Evolutionary conservation across 2,113 vertebrate species (phyloP).

Genomic region (Channa maculata): DNA sequence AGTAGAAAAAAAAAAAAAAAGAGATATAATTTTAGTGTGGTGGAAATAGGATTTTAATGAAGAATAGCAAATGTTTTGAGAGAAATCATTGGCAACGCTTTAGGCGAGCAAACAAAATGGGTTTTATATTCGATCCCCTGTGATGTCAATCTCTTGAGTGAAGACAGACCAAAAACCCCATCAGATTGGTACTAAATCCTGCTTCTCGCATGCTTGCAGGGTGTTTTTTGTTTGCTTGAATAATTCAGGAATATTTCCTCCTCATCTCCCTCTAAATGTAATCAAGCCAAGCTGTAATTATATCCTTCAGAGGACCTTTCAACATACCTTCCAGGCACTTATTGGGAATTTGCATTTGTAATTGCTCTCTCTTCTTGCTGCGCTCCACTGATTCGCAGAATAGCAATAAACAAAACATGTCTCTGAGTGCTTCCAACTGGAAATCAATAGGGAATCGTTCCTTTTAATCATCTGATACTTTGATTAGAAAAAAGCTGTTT

Average conservation of each 20-base stretch:
- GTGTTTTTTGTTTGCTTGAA: conserved; percentile 70
- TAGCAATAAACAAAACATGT: conserved; percentile 77
- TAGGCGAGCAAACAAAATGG: conserved; percentile 19
- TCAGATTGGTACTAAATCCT: conserved; percentile 14
- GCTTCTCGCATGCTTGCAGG: conserved; percentile 26
- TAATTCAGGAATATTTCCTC: conserved; percentile 64
- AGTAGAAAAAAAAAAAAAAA: not conserved
- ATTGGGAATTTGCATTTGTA: conserved; percentile 78
- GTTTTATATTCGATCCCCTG: conserved; percentile 12
- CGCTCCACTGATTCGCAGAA: conserved; percentile 67
- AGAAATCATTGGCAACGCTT: conserved; percentile 3
- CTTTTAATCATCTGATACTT: conserved; percentile 73
- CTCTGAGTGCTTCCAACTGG: conserved; percentile 51
- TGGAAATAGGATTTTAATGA: conserved; percentile 55
- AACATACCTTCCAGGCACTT: conserved; percentile 74
- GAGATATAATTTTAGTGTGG: conserved; percentile 6
- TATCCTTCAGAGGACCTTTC: conserved; percentile 75
- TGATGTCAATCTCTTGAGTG: conserved; percentile 38
- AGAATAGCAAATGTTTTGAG: conserved; percentile 34
- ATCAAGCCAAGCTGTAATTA: conserved; percentile 75
- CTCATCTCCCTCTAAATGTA: conserved; percentile 70
- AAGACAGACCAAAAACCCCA: conserved; percentile 9
- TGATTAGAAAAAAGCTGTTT: conserved; percentile 25
- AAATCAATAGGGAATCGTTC: conserved; percentile 66
- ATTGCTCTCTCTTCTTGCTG: conserved; percentile 67